Base-by-base conservation (phyloP, 2,888 invertebrate genomes). In the Eupithecia centaureata region DNA sequence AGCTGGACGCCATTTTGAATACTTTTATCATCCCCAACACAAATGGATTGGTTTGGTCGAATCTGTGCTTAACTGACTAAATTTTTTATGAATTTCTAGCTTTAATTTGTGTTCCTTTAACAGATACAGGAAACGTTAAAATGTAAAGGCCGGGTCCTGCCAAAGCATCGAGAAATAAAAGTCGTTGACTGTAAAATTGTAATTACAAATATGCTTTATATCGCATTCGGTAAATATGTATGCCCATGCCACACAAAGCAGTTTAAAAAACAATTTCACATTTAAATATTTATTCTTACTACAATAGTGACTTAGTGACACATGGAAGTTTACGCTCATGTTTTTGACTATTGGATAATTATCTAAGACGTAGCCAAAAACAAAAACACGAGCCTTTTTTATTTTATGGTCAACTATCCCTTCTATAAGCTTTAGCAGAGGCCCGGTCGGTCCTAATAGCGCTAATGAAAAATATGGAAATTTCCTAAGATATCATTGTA, bases 401-500 rank as follows among this genome's bases (percentile, higher is more conserved):
- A n/a, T n/a, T n/a, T 12, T 42, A 30, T 28, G 27, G n/a, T 32
- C 3, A n/a, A n/a, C n/a, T n/a, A n/a, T 28, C 15, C 18, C 15
- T n/a, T 30, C 5, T 18, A 10, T 30, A 27, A 10, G 35, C 57
- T 68, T 61, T 38, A 30, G 64, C 52, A 32, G 47, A 58, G 35
- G 51, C 1, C 22, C 2, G 68, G 61, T 42, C 15, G 62, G 47
- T 32, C 61, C 38, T 61, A 38, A 58, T 60, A 67, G 22, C 30
- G 60, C 10, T 18, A 42, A 42, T 0, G 2, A 42, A 18, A n/a
- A n/a, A 5, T n/a, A n/a, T 38, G 38, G n/a, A 38, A n/a, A 38
- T 42, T 42, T 18, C 18, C 2, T 42, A 42, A 42, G 72, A 80
- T 76, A 76, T 78, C 62, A 58, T 68, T 69, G 58, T 70, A 76